These are phyloP conservation scores for Oegoconia quadripuncta DNA, from an alignment of 2,888 invertebrate genomes.

Conservation along the genomic window DNA sequence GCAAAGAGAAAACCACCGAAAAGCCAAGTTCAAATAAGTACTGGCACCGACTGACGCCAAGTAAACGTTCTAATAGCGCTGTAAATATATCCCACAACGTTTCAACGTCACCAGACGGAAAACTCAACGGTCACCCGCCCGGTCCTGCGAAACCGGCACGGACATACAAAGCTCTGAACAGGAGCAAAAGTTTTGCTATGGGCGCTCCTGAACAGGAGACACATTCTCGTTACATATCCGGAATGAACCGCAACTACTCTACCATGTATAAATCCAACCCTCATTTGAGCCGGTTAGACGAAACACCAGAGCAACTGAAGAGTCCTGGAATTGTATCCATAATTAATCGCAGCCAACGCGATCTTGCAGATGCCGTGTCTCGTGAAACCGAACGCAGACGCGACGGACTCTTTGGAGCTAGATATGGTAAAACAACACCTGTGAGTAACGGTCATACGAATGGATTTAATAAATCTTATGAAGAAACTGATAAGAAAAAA, in stretches of 20 bases:
- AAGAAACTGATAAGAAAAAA: slow-evolving; percentile 81
- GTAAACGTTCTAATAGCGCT: slow-evolving; percentile 79
- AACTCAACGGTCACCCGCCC: slow-evolving; percentile 69
- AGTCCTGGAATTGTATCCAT: slow-evolving; percentile 93
- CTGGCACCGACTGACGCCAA: slow-evolving; percentile 74
- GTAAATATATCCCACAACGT: slow-evolving; percentile 81
- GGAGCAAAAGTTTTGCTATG: slow-evolving; percentile 93
- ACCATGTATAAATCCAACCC: slow-evolving; percentile 88
- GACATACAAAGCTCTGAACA: slow-evolving; percentile 86
- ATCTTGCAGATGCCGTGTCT: slow-evolving; percentile 82
- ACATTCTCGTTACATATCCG: slow-evolving; percentile 67
- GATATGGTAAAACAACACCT: slow-evolving; percentile 78
- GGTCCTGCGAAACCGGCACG: slow-evolving; percentile 89
- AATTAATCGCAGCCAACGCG: slow-evolving; percentile 90
- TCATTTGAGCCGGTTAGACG: slow-evolving; percentile 84
- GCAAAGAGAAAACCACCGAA: slow-evolving; percentile 64
- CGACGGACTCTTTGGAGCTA: slow-evolving; percentile 75
- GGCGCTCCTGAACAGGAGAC: slow-evolving; percentile 80
- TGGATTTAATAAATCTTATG: slow-evolving; percentile 63
- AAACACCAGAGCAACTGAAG: slow-evolving; percentile 85
- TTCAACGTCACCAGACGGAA: slow-evolving; percentile 51
- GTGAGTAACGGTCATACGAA: slow-evolving; percentile 71
- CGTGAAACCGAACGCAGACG: slow-evolving; percentile 72
- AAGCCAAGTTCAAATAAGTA: slow-evolving; percentile 67
- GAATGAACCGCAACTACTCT: slow-evolving; percentile 71